phyloP scores from a whole-genome alignment of 2,888 invertebrate genomes.

The Neoaliturus tenellus region DNA sequence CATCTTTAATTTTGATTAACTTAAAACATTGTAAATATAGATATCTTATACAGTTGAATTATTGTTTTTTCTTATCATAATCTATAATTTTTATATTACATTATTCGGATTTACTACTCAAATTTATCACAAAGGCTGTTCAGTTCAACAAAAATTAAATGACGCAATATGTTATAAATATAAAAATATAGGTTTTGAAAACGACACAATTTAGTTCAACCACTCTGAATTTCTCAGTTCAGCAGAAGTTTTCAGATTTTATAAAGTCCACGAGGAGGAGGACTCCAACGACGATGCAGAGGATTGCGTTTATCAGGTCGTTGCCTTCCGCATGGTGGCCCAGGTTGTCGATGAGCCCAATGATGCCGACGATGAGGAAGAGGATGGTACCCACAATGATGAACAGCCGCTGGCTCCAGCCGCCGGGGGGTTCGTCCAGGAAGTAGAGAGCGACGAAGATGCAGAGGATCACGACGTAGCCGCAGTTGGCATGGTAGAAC shows the following conservation, averaged over 20 bases:
- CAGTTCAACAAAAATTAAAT: too few relatives aligned
- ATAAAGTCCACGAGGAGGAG: not conserved
- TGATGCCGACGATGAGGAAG: slow-evolving; percentile 6
- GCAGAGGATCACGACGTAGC: slow-evolving; percentile 6
- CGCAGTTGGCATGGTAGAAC: slow-evolving; percentile 5
- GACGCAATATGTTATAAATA: too few relatives aligned
- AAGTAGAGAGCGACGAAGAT: not conserved
- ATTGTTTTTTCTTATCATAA: too few relatives aligned
- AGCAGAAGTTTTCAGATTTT: slow-evolving; percentile 2
- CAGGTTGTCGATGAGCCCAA: not conserved
- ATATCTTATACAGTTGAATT: too few relatives aligned
- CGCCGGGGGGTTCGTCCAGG: not conserved
- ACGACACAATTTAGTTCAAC: too few relatives aligned
- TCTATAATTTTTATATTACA: too few relatives aligned
- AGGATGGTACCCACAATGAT: not conserved
- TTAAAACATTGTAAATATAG: too few relatives aligned
- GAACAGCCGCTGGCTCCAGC: not conserved
- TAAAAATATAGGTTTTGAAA: too few relatives aligned
- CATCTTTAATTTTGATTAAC: too few relatives aligned
- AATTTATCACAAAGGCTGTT: too few relatives aligned
- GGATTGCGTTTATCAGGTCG: not conserved
- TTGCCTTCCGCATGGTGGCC: not conserved
- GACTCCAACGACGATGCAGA: not conserved
- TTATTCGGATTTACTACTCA: too few relatives aligned
- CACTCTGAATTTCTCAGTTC: too few relatives aligned